These are phyloP conservation scores for Oncopeltus fasciatus DNA, from an alignment of 1,140 invertebrate species.

Conservation along the genomic window DNA sequence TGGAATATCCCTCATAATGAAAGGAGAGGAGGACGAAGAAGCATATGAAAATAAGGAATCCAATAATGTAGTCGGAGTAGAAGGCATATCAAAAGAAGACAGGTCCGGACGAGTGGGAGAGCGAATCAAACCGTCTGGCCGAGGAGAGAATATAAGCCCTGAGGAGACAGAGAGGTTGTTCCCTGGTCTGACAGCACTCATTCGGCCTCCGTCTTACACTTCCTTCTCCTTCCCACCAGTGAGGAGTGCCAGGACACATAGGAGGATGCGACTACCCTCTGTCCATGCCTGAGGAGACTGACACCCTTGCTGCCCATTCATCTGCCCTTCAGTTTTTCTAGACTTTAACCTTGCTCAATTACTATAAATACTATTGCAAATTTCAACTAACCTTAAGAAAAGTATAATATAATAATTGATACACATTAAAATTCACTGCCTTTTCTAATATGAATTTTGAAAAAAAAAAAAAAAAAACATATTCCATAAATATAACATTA, in stretches of 20 bases:
- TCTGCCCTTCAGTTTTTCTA: too few relatives aligned
- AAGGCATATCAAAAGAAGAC: slow-evolving; percentile 3
- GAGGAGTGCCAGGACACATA: slow-evolving; percentile 18
- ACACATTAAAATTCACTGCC: too few relatives aligned
- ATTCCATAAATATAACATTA: too few relatives aligned
- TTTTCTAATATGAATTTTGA: too few relatives aligned
- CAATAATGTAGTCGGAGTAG: not conserved
- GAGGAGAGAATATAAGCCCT: slow-evolving; percentile 10
- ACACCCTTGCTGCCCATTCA: too few relatives aligned
- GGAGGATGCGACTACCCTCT: slow-evolving; percentile 23
- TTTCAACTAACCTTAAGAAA: too few relatives aligned
- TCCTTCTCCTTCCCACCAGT: slow-evolving; percentile 12
- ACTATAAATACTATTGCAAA: too few relatives aligned
- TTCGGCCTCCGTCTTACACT: slow-evolving; percentile 2
- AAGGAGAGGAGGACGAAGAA: not conserved
- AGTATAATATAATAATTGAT: too few relatives aligned
- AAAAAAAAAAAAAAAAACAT: too few relatives aligned
- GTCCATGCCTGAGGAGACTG: too few relatives aligned
- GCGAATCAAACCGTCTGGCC: slow-evolving; percentile 13
- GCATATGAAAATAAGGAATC: not conserved
- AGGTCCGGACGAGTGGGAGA: slow-evolving; percentile 11
- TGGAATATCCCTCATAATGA: not conserved
- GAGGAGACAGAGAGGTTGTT: slow-evolving; percentile 8
- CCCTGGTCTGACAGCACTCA: slow-evolving; percentile 10
- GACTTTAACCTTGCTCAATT: too few relatives aligned